These are phyloP conservation scores for Andrena flavipes DNA, from an alignment of 2,888 invertebrate genomes.

Conservation along the genomic window DNA sequence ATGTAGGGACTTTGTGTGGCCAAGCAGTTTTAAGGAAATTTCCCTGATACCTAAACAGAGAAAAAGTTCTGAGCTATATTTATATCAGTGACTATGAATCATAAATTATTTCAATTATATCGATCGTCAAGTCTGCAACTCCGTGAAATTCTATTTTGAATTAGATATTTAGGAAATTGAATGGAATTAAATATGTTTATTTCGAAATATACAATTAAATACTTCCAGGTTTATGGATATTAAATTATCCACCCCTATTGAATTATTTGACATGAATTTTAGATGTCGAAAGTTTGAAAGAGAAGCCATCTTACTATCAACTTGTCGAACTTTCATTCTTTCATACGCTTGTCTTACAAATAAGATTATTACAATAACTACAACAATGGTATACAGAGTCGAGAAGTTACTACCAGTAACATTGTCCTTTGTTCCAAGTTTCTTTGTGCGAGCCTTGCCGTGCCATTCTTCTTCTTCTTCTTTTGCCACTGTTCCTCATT, in stretches of 20 bases:
- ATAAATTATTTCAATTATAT: too few relatives aligned
- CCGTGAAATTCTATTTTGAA: too few relatives aligned
- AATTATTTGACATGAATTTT: not conserved
- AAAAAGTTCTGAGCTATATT: slow-evolving; percentile 21
- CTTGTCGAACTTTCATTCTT: slow-evolving; percentile 2
- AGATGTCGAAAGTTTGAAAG: not conserved
- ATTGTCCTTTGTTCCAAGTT: slow-evolving; percentile 16
- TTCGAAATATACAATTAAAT: too few relatives aligned
- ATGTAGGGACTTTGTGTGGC: slow-evolving; percentile 18
- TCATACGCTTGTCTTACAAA: not conserved
- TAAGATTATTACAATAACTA: slow-evolving; percentile 7
- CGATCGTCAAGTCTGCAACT: too few relatives aligned
- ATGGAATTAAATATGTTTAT: too few relatives aligned
- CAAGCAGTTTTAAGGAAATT: slow-evolving; percentile 36
- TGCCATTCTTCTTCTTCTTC: slow-evolving; percentile 5
- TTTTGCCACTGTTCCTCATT: slow-evolving; percentile 1
- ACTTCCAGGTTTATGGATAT: too few relatives aligned
- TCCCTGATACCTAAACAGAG: not conserved
- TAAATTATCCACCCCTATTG: too few relatives aligned
- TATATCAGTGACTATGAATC: not conserved
- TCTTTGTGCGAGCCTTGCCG: slow-evolving; percentile 1
- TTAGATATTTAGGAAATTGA: too few relatives aligned
- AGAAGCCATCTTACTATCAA: not conserved
- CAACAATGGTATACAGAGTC: not conserved
- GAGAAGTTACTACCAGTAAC: slow-evolving; percentile 21